phyloP scores from a whole-genome alignment of 2,888 invertebrate species.

The Electrophaes corylata region DNA sequence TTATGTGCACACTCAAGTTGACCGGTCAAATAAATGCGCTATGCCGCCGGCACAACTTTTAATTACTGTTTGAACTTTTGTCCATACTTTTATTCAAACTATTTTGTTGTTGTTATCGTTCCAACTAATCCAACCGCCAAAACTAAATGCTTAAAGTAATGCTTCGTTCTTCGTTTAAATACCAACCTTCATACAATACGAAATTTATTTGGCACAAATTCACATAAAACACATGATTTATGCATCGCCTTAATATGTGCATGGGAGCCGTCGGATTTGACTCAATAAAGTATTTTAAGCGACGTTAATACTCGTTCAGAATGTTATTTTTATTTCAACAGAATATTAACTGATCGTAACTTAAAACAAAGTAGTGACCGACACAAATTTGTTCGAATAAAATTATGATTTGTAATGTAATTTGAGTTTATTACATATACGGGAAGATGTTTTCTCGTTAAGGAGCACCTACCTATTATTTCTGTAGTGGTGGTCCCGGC shows the following conservation, averaged over 20 bases:
- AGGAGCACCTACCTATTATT: too few species aligned
- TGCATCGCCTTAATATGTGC: constrained; percentile 61
- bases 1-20: neutral
- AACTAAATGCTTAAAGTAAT: constrained; percentile 25
- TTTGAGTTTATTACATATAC: constrained; percentile 27
- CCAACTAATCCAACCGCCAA: neutral
- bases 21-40: neutral
- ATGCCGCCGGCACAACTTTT: constrained; percentile 47
- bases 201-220: constrained; percentile 69
- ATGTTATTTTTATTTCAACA: constrained; percentile 59
- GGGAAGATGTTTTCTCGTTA: neutral
- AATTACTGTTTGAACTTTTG: constrained; percentile 42
- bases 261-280: constrained; percentile 61
- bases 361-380: constrained; percentile 46
- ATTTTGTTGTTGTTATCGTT: too few species aligned
- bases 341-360: constrained; percentile 53
- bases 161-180: constrained; percentile 46
- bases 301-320: constrained; percentile 61
- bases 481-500: too few species aligned
- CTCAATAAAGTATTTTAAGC: constrained; percentile 70
- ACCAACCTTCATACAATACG: constrained; percentile 39
- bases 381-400: constrained; percentile 32
- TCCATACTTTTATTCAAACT: too few species aligned
- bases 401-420: constrained; percentile 32
- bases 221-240: constrained; percentile 73